Percentiles rank a stretch among this genome's conserved stretches.
Conservation (phyloP, 2,113 vertebrate species). For the human region GRCh38 chr12:126725501-126726000, state of each 20-base stretch:
- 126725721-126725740: not conserved
- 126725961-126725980: not conserved
- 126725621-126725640: accelerated
- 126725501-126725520: not conserved
- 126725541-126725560: not conserved
- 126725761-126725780: not conserved
- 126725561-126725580: not conserved
- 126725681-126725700: not conserved
- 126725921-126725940: accelerated
- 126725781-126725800: no score
- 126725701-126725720: not conserved
- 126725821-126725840: accelerated
- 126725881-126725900: not conserved
- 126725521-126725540: not conserved
- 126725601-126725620: not conserved
- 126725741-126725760: accelerated
- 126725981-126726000: not conserved
- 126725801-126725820: accelerated
- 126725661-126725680: not conserved
- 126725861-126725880: not conserved
- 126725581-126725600: accelerated
- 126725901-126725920: accelerated
- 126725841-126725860: not conserved
- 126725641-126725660: not conserved
- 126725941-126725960: no score